Percentiles rank a stretch among this genome's conserved stretches.
These are phyloP conservation scores for Epizoanthus illoricatus DNA, from an alignment of 92 coral and sea anemone species.

Conservation along the genomic window DNA sequence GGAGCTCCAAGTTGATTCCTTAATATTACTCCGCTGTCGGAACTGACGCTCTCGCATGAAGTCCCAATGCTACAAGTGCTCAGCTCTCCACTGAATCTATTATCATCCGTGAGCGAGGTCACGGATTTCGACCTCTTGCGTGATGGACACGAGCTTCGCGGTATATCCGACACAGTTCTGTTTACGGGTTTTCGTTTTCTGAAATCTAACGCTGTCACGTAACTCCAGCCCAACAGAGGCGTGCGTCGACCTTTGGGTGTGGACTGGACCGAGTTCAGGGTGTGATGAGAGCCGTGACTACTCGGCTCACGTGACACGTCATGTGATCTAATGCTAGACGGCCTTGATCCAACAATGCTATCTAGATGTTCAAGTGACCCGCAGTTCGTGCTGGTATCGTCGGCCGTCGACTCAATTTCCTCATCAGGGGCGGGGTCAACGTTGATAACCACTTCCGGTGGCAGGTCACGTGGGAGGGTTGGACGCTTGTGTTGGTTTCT, in stretches of 20 bases:
- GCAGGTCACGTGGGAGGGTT: slow-evolving; percentile 47
- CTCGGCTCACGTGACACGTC: slow-evolving; percentile 59
- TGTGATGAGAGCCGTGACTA: slow-evolving; percentile 54
- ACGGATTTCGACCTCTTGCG: slow-evolving; percentile 80
- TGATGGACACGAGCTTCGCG: slow-evolving; percentile 45
- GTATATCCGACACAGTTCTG: slow-evolving; percentile 83
- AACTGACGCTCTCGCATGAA: slow-evolving; percentile 76
- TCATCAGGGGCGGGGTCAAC: slow-evolving; percentile 65
- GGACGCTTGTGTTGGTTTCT: slow-evolving; percentile 36
- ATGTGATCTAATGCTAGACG: slow-evolving; percentile 28
- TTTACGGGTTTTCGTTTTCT: slow-evolving; percentile 52
- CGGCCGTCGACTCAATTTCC: slow-evolving; percentile 46
- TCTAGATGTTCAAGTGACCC: slow-evolving; percentile 49
- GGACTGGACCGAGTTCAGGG: slow-evolving; percentile 65
- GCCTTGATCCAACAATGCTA: slow-evolving; percentile 37
- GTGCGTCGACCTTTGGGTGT: slow-evolving; percentile 71
- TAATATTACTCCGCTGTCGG: slow-evolving; percentile 57
- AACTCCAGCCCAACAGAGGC: slow-evolving; percentile 64
- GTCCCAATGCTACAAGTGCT: slow-evolving; percentile 65
- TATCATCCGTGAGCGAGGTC: slow-evolving; percentile 70
- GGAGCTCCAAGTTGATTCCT: slow-evolving; percentile 39
- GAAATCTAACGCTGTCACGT: slow-evolving; percentile 50
- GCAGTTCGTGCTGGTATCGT: slow-evolving; percentile 41
- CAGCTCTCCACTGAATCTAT: slow-evolving; percentile 72
- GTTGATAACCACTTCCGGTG: slow-evolving; percentile 50